Evolutionary conservation across 2,797 vertebrate genomes (phyloP).

Genomic region (Anguilla megastoma): DNA sequence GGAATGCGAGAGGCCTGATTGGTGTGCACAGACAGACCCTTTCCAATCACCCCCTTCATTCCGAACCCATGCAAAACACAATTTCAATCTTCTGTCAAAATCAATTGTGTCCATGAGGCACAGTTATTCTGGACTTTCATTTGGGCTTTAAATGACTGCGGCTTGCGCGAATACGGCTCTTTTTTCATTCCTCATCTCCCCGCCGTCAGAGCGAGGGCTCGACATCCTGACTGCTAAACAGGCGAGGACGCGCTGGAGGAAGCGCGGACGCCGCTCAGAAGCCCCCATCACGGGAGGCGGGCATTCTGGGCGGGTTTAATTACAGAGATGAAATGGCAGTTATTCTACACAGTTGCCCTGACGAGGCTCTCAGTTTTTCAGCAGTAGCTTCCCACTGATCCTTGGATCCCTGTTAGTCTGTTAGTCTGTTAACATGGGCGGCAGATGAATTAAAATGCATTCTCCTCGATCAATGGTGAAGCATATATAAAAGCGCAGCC

Average conservation of each 20-base stretch:
- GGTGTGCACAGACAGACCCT: background rate
- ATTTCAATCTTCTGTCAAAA: conserved; percentile 27
- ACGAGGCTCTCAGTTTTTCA: background rate
- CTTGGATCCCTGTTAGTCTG: conserved; percentile 3
- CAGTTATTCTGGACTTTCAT: conserved; percentile 27
- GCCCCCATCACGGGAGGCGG: background rate
- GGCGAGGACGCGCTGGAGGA: background rate
- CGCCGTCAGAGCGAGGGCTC: background rate
- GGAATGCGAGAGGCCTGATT: background rate
- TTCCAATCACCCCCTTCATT: background rate
- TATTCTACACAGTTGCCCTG: background rate
- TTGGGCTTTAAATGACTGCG: conserved; percentile 30
- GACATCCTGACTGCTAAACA: conserved; percentile 28
- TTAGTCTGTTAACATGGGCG: background rate
- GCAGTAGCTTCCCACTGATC: background rate
- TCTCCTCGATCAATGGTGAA: conserved; percentile 5
- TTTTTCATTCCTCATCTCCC: conserved; percentile 1
- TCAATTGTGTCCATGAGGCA: conserved; percentile 34
- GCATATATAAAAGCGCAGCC: conserved; percentile 25
- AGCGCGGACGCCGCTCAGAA: background rate
- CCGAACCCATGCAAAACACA: background rate
- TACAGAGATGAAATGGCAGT: background rate
- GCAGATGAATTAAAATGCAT: background rate
- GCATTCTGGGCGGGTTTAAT: background rate
- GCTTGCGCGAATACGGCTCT: background rate